Evolutionary conservation across 2,888 invertebrate species (phyloP), one percentile per base, ranked within the genome.

Genomic region (Eupithecia tripunctaria): DNA sequence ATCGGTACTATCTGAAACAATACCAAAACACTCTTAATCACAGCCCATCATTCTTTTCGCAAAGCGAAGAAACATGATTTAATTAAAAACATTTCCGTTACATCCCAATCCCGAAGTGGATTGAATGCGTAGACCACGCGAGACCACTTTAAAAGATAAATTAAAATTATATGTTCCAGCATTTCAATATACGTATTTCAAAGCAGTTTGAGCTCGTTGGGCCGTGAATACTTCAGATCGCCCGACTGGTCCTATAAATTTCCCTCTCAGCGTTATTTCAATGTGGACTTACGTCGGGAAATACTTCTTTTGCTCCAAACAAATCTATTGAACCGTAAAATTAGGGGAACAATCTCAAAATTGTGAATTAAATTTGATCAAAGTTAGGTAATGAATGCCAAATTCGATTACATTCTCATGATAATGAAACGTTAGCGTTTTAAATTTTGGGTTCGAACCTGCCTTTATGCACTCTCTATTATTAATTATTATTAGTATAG

Each of bases 221-320:
- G 82, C 85, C 88, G 89, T 87, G 84, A 92, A 90, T 83, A 86
- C 82, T 85, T 84, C 82, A 84, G 82, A 82, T 83, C 84, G 85
- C 84, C 81, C 84, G 85, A 85, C 82, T 83, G 85, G 82, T 83
- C 82, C 83, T 83, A 88, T 86, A 91, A 91, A 90, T 88, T 75
- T 86, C 86, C 82, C 89, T 87, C 89, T 89, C 88, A 84, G 84
- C 83, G 86, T 89, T 89, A 89, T 89, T 89, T 86, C 86, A 91
- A 89, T 87, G 88, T 90, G 89, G 87, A 88, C 89, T 90, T 88
- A 91, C 86, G 89, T 87, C 88, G 89, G 64, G 88, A 91, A n/a
- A 90, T 89, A 90, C 89, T 91, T 92, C 91, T 92, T 89, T 89
- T 86, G 88, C 78, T 87, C 88, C 87, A 92, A 93, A 93, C 89